phyloP scores from a whole-genome alignment of 2,797 vertebrate genomes.

The Tokudaia tokunoshimensis region DNA sequence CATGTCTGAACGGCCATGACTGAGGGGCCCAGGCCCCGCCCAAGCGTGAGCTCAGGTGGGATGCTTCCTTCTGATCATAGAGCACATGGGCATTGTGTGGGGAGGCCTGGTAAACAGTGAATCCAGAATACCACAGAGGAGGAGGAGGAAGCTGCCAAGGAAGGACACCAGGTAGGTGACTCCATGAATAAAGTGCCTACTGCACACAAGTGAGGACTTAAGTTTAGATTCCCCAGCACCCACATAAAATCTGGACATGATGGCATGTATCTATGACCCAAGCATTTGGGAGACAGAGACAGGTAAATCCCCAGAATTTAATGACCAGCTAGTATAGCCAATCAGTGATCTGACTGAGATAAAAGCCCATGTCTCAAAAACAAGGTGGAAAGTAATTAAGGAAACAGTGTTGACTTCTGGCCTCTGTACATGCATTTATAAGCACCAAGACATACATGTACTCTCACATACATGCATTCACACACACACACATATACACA shows the following conservation, averaged over 20 bases:
- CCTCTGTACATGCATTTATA: not conserved
- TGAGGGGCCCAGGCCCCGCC: not conserved
- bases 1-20: not conserved
- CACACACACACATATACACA: not conserved
- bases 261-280: not conserved
- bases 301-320: not conserved
- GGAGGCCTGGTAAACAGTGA: not conserved
- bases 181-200: not conserved
- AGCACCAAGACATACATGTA: not conserved
- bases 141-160: not conserved
- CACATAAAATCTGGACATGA: not conserved
- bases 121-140: not conserved
- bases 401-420: not conserved
- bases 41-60: not conserved
- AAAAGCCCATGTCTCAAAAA: not conserved
- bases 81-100: not conserved
- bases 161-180: not conserved
- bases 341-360: not conserved
- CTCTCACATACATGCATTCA: not conserved
- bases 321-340: not conserved
- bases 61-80: not conserved
- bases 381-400: not conserved
- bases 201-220: not conserved
- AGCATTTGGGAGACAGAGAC: not conserved
- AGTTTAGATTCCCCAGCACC: not conserved